Conservation (phyloP, 2,797 vertebrate genomes). For the Sciaenops ocellatus region DNA sequence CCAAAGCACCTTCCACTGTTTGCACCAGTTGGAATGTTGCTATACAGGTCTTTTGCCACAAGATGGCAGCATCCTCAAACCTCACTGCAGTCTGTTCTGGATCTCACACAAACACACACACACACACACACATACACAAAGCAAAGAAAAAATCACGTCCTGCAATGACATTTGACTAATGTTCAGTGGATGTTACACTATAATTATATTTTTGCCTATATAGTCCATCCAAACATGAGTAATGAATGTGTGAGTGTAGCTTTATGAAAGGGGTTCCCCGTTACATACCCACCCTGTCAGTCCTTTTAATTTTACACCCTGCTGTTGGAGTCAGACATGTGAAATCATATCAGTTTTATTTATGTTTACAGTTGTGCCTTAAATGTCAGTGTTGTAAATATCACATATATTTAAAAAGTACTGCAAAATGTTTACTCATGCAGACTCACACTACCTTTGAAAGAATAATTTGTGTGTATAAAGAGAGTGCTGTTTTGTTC, state of each 20-base stretch:
- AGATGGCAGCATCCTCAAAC: conserved; percentile 66
- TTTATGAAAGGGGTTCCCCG: not conserved
- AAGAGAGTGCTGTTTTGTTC: conserved; percentile 38
- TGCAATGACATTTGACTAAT: not conserved
- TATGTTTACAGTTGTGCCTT: not conserved
- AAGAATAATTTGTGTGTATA: conserved; percentile 25
- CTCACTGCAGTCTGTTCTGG: not conserved
- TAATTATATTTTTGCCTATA: conserved; percentile 23
- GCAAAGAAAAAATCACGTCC: not conserved
- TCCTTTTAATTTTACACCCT: not conserved
- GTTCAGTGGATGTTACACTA: conserved; percentile 3
- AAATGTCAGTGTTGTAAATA: conserved; percentile 23
- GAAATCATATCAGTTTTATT: not conserved
- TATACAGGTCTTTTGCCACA: conserved; percentile 28
- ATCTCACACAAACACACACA: too few relatives aligned
- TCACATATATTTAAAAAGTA: conserved; percentile 19
- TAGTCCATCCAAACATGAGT: conserved; percentile 37
- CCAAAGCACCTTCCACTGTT: not conserved
- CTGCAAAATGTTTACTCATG: conserved; percentile 2
- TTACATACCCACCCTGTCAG: not conserved
- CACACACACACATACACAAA: not conserved
- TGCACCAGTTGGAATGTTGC: not conserved
- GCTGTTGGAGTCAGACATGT: not conserved
- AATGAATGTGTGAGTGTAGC: conserved; percentile 11
- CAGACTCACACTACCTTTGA: conserved; percentile 1